Conservation (phyloP, 92 coral and sea anemone genomes). For the Montipora capitata region DNA sequence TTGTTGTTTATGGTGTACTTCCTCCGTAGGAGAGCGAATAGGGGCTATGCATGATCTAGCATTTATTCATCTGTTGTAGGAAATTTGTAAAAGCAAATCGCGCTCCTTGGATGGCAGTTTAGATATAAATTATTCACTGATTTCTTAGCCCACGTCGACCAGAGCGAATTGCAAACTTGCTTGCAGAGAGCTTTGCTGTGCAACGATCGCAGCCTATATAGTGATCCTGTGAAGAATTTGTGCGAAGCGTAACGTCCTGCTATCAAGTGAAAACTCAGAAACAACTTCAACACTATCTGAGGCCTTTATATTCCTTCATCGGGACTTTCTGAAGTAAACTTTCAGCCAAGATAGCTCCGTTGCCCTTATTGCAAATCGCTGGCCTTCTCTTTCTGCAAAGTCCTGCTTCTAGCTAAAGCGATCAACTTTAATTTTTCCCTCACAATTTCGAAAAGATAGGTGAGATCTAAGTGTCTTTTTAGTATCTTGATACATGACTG, state of each 20-base stretch:
- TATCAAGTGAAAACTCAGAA: neutral
- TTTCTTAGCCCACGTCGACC: slow-evolving; percentile 37
- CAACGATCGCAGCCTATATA: neutral
- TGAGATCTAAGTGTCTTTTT: neutral
- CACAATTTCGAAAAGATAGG: neutral
- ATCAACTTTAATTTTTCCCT: neutral
- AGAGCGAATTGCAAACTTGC: neutral
- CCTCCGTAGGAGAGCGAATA: slow-evolving; percentile 37
- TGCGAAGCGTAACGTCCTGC: neutral
- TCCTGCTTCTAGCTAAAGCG: neutral
- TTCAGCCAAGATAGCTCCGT: neutral
- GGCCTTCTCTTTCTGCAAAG: slow-evolving; percentile 5
- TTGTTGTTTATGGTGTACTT: slow-evolving; percentile 39
- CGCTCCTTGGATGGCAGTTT: slow-evolving; percentile 37
- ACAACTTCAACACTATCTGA: neutral
- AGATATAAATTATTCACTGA: slow-evolving; percentile 47
- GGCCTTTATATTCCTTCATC: too few species aligned
- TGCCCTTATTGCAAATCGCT: neutral
- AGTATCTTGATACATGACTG: neutral
- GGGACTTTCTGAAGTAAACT: neutral
- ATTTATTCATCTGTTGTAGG: slow-evolving; percentile 24
- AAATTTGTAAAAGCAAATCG: slow-evolving; percentile 28
- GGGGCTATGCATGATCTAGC: slow-evolving; percentile 31
- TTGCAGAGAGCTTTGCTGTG: too few species aligned
- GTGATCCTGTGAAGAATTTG: neutral